Evolutionary conservation across 2,797 vertebrate genomes (phyloP), one percentile per base, ranked within the genome.

Genomic region (Platalea minor): DNA sequence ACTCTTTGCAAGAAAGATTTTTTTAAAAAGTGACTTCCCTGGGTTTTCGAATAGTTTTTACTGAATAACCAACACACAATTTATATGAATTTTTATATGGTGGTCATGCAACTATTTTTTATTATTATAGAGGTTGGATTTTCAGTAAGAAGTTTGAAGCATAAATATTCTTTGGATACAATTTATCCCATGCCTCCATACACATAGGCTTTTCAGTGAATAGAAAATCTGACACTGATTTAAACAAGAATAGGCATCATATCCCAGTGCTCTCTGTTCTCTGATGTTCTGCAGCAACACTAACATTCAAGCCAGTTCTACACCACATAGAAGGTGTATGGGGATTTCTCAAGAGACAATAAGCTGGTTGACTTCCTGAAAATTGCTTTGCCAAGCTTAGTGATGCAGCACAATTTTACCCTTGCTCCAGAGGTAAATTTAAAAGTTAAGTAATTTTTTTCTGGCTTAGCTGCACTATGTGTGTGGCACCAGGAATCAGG

Each of bases 241-340:
- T 57, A 65, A 77, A 73, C 11, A 79, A 33, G 24, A 90, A 69
- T 28, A 48, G 29, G 12, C 3, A 8, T 13, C 7, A 8, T 37
- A 39, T 1, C 4, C 9, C 3, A 2, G 2, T 31, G 15, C 4
- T 61, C 37, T 57, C 9, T 54, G 10, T 70, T 84, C 60, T 33
- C 9, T 3, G 2, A 26, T 19, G 13, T 59, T 48, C 28, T 85
- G 25, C 56, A 65, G n/a, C 13, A 82, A 33, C 17, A 35, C 4
- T 15, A 79, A 17, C 4, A 25, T 31, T 69, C 31, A 85, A 53
- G 20, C 4, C n/a, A 64, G 28, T 70, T 68, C 23, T 72, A 54
- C 2, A 67, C 3, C 25, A 28, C 12, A 29, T 3, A 60, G 51
- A 65, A 64, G 29, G 14, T 33, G 5, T 46, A 51, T 0, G 0